A percentile compares a stretch with the other conserved stretches of the same genome.
phyloP scores from a whole-genome alignment of 2,888 invertebrate genomes.

The Lochmaea crataegi region DNA sequence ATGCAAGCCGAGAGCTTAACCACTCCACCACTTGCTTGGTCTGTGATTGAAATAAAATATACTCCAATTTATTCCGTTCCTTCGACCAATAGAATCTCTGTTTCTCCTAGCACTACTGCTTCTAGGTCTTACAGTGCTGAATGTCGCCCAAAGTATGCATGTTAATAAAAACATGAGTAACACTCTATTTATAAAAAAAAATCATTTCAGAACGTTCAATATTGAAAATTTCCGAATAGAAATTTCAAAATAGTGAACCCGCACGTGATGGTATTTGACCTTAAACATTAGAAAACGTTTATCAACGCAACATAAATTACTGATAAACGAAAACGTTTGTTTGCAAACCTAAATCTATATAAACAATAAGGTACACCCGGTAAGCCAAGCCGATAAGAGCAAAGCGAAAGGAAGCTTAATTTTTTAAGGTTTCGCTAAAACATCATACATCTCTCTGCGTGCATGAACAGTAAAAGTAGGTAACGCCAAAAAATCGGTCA shows the following conservation, averaged over 20 bases:
- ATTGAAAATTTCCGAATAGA: neutral
- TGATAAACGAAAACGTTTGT: slow-evolving; percentile 17
- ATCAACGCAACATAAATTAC: slow-evolving; percentile 5
- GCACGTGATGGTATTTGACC: slow-evolving; percentile 19
- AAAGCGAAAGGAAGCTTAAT: slow-evolving; percentile 5
- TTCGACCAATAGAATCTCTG: too few relatives aligned
- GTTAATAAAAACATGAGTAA: too few relatives aligned
- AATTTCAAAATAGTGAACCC: slow-evolving; percentile 1
- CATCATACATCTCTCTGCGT: neutral
- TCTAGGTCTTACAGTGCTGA: too few relatives aligned
- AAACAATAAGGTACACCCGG: neutral
- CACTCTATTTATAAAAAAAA: too few relatives aligned
- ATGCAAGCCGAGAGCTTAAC: too few relatives aligned
- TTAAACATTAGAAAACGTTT: neutral
- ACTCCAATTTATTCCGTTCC: too few relatives aligned
- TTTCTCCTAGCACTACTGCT: too few relatives aligned
- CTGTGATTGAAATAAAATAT: too few relatives aligned
- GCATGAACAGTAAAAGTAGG: slow-evolving; percentile 34
- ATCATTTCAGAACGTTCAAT: neutral
- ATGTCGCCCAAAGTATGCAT: too few relatives aligned
- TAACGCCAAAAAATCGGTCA: slow-evolving; percentile 50
- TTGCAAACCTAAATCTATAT: neutral
- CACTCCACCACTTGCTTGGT: too few relatives aligned
- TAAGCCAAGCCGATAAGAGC: slow-evolving; percentile 1
- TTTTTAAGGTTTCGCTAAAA: neutral